Base-by-base conservation (phyloP, 2,797 vertebrate species). In the Tiaroga cobitis region DNA sequence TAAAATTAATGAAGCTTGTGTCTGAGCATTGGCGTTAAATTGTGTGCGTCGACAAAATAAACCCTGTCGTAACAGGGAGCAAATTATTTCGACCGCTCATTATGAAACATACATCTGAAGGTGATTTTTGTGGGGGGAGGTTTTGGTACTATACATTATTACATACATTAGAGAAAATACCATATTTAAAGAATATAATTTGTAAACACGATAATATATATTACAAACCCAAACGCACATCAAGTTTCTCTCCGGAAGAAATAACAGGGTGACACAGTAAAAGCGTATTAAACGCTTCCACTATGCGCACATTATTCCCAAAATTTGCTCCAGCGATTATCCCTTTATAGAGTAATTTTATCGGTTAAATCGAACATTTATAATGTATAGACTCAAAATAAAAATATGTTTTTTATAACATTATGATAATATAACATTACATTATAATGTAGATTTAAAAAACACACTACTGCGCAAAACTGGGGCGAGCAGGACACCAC, bases 31-130 rank as follows among this genome's bases (percentile, higher is more conserved):
- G 21, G 32, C 34, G 77, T 75, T 65, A 9, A 39, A 37, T 51
- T 61, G 43, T 8, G 78, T 86, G 56, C 72, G 69, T 73, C 19
- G n/a, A 76, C 63, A 67, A 87, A 90, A 85, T 75, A 82, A 83
- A 49, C 24, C 78, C 73, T 61, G 69, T 8, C 49, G 24, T 19
- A 80, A 86, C 78, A 74, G 16, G 39, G 49, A 24, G 11, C 9
- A 18, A 2, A 32, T 32, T 0, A 32, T 70, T 5, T 68, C 6
- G 46, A 34, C 81, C 88, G 75, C 32, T 16, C 34, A 26, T 9
- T 41, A 34, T 18, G 11, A 65, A 51, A 46, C 24, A 26, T 43
- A 70, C 32, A 46, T 29, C 11, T 43, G 26, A 13, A 4, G 1
- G 24, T 4, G 9, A 61, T 26, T 26, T 32, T 32, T 0, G 5